These are phyloP conservation scores for Nemotelus nigrinus DNA, from an alignment of 2,888 invertebrate genomes.

Conservation along the genomic window DNA sequence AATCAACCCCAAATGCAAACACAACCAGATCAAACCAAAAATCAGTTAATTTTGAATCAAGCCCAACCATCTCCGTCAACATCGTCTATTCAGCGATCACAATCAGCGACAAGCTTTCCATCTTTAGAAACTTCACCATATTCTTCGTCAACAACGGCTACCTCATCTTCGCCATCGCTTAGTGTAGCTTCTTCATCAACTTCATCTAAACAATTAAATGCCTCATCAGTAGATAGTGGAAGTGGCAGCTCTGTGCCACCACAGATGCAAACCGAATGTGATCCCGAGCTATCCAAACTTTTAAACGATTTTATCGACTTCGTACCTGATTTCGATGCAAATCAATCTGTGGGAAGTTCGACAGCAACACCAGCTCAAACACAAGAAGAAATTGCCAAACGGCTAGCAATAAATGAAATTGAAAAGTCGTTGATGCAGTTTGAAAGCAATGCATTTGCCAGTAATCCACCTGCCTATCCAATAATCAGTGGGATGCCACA, in stretches of 20 bases:
- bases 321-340: constrained; percentile 69
- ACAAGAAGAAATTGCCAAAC: constrained; percentile 69
- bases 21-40: constrained; percentile 58
- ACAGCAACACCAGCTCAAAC: constrained; percentile 55
- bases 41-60: constrained; percentile 52
- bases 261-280: constrained; percentile 63
- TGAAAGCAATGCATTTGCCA: constrained; percentile 69
- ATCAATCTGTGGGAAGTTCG: constrained; percentile 56
- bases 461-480: constrained; percentile 54
- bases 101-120: constrained; percentile 51
- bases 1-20: constrained; percentile 57
- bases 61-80: constrained; percentile 53
- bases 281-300: constrained; percentile 82
- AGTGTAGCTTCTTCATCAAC: constrained; percentile 50
- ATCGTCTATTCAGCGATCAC: constrained; percentile 54
- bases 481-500: constrained; percentile 54
- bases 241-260: constrained; percentile 46
- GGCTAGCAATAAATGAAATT: constrained; percentile 88
- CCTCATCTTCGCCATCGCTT: constrained; percentile 45
- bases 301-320: constrained; percentile 87
- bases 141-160: constrained; percentile 58
- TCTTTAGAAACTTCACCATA: constrained; percentile 52
- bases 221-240: constrained; percentile 46
- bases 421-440: constrained; percentile 90
- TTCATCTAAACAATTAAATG: constrained; percentile 46